A percentile compares a stretch with the other conserved stretches of the same genome.
Evolutionary conservation across 2,797 vertebrate genomes (phyloP).

Genomic region (Lithobates pipiens): DNA sequence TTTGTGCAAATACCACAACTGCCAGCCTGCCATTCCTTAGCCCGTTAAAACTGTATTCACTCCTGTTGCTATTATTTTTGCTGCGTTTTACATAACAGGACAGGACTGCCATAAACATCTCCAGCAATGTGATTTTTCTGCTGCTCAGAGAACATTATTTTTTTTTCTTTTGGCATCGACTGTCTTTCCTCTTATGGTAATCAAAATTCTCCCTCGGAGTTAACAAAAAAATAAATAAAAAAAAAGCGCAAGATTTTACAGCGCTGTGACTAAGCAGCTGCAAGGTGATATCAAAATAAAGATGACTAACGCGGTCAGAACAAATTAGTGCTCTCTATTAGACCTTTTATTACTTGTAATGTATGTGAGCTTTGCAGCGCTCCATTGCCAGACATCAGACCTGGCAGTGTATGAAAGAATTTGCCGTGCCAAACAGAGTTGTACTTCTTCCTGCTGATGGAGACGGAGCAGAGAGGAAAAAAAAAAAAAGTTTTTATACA

Average conservation of each 20-base stretch:
- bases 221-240: constrained; percentile 18
- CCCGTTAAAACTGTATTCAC: background rate
- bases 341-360: constrained; percentile 46
- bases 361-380: constrained; percentile 1
- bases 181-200: constrained; percentile 57
- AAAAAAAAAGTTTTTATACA: background rate
- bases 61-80: background rate
- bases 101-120: constrained; percentile 38
- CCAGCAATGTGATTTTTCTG: constrained; percentile 5
- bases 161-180: constrained; percentile 24
- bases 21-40: background rate
- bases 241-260: background rate
- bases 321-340: constrained; percentile 42
- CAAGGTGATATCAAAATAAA: constrained; percentile 31
- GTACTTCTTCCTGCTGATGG: background rate
- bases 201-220: constrained; percentile 44
- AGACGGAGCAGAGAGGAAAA: background rate
- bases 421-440: background rate
- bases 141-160: constrained; percentile 2
- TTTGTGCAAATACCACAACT: background rate
- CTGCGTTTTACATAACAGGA: constrained; percentile 18
- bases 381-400: constrained; percentile 32
- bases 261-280: constrained; percentile 48
- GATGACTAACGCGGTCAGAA: constrained; percentile 39
- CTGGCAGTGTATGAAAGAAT: constrained; percentile 31